phyloP scores from a whole-genome alignment of 2,888 invertebrate species.

The Carcina quercana region DNA sequence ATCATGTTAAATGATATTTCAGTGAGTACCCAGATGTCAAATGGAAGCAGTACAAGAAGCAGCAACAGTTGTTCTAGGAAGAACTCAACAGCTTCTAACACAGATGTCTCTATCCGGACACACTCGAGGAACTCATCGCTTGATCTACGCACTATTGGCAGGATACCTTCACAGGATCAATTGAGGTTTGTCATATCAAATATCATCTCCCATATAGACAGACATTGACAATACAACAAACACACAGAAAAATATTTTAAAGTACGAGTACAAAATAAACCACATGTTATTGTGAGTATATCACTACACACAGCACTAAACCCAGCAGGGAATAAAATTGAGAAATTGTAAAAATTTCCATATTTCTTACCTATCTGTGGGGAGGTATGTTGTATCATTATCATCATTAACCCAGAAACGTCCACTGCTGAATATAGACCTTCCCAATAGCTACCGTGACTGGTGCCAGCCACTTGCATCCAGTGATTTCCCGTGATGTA shows the following conservation, averaged over 20 bases:
- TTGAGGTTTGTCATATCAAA: constrained; percentile 53
- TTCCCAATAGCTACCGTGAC: no score
- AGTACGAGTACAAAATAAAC: no score
- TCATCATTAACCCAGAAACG: no score
- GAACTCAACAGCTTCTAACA: constrained; percentile 56
- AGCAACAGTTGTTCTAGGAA: constrained; percentile 52
- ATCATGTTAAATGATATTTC: constrained; percentile 14
- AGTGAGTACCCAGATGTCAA: constrained; percentile 47
- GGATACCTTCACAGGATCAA: constrained; percentile 68
- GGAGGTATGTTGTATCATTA: no score
- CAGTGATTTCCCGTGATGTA: no score
- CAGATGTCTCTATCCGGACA: constrained; percentile 49
- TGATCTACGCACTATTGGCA: constrained; percentile 78
- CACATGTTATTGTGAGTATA: no score
- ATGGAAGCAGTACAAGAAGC: constrained; percentile 35
- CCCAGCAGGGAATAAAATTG: no score
- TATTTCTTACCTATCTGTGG: no score
- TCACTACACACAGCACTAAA: no score
- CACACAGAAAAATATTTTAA: not conserved
- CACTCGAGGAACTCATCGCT: constrained; percentile 90
- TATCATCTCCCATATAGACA: not conserved
- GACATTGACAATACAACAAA: not conserved
- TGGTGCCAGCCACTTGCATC: no score
- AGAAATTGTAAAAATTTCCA: no score
- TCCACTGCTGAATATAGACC: no score